Evolutionary conservation across 2,797 vertebrate genomes (phyloP).

Genomic region (Neosilurus hyrtlii): DNA sequence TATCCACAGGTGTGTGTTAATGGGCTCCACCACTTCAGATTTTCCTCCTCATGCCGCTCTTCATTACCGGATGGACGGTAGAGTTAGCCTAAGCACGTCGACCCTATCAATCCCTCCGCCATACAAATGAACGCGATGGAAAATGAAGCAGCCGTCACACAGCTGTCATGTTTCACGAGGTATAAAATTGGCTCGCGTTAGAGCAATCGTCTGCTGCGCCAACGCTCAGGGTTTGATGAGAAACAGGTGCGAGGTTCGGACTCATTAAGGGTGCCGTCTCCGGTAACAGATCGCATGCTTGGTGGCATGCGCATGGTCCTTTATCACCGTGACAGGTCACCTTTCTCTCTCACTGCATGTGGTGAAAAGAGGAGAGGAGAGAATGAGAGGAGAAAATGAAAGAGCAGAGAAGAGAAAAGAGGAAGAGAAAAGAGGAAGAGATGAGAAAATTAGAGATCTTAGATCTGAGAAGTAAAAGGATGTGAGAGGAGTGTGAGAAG

Average conservation of each 20-base stretch:
- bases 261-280: conserved; percentile 56
- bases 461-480: not conserved
- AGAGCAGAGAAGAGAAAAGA: not conserved
- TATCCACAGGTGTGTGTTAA: conserved; percentile 4
- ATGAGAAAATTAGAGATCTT: not conserved
- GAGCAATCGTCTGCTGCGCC: conserved; percentile 38
- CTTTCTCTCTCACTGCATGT: conserved; percentile 45
- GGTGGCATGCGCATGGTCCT: conserved; percentile 36
- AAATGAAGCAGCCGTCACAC: conserved; percentile 50
- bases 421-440: not conserved
- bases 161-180: conserved; percentile 48
- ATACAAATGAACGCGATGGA: conserved; percentile 37
- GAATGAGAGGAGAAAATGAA: not conserved
- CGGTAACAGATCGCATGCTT: conserved; percentile 48
- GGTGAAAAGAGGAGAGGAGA: conserved; percentile 7
- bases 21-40: conserved; percentile 1
- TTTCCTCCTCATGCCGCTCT: conserved; percentile 13
- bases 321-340: conserved; percentile 58
- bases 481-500: not conserved
- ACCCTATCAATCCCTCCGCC: conserved; percentile 42
- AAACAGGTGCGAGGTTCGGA: conserved; percentile 56
- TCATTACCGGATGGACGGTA: conserved; percentile 24
- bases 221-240: conserved; percentile 55
- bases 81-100: conserved; percentile 9
- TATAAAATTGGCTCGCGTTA: conserved; percentile 50